Conservation (phyloP, 1,140 invertebrate genomes). For the Stratiolaelaps scimitus region DNA sequence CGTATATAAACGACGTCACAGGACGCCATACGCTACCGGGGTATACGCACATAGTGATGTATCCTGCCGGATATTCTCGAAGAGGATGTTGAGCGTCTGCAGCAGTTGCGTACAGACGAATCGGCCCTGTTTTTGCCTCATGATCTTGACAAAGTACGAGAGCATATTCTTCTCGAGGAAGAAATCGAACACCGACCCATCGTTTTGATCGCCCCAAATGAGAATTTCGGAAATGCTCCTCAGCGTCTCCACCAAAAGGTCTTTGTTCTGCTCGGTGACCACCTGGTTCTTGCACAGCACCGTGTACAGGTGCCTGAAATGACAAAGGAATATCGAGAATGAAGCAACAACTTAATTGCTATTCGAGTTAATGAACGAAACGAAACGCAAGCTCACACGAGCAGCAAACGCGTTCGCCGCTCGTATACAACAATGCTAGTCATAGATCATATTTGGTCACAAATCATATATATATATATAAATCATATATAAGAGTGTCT, state of each 20-base stretch:
- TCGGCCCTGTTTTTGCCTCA: slow-evolving; percentile 91
- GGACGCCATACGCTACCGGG: too few relatives aligned
- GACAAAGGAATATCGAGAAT: too few relatives aligned
- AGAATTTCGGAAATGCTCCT: slow-evolving; percentile 95
- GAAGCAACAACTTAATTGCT: too few relatives aligned
- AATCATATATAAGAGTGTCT: too few relatives aligned
- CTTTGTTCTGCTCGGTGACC: slow-evolving; percentile 85
- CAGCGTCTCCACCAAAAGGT: slow-evolving; percentile 88
- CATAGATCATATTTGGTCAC: too few relatives aligned
- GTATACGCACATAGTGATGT: slow-evolving; percentile 87
- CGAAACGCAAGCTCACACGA: too few relatives aligned
- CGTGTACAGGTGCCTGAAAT: slow-evolving; percentile 70
- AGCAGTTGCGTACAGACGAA: slow-evolving; percentile 95
- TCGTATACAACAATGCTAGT: too few relatives aligned
- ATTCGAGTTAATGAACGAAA: too few relatives aligned
- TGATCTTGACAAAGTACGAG: slow-evolving; percentile 89
- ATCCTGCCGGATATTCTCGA: slow-evolving; percentile 98
- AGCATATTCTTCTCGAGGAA: slow-evolving; percentile 99
- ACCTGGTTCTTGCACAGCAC: slow-evolving; percentile 91
- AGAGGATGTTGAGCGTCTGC: slow-evolving; percentile 95
- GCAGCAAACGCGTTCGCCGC: too few relatives aligned
- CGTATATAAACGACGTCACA: too few relatives aligned
- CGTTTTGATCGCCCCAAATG: slow-evolving; percentile 99
- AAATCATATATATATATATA: too few relatives aligned
- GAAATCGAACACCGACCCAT: slow-evolving; percentile 77